Base-by-base conservation (phyloP, 1,140 invertebrate genomes). In the Drosophila trapezifrons region DNA sequence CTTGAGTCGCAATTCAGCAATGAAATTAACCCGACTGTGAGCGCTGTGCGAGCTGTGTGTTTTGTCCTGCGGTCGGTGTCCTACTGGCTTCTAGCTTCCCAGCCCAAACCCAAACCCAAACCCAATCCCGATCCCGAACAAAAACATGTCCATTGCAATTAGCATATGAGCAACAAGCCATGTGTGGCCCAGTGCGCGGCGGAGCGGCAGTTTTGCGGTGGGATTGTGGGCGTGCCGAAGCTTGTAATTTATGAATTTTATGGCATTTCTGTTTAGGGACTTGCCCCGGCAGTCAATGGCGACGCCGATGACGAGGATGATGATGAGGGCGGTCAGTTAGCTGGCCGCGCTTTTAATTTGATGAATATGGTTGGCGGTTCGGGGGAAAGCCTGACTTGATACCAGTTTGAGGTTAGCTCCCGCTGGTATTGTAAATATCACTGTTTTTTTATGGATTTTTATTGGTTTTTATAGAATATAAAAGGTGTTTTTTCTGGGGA, bases 1-100 rank as follows among this genome's bases (percentile, higher is more conserved):
- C 84, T 84, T 84, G 85, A 84, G 84, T 87, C 84, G 76, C 80
- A 89, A 84, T 80, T 80, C 84, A 89, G 80, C 67, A 80, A 89
- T 84, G 73, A 83, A 84, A 87, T 87, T 87, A 80, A 80, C 76
- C 76, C 64, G 55, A 22, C 49, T 80, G 59, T 62, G 42, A 52
- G 60, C 27, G 10, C 27, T n/a, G 37, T 32, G 25, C 25, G 45
- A 27, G 25, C 25, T 71, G 74, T 60, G 69, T 45, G 80, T 59
- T 67, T 62, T 64, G 70, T 60, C 45, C 49, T 72, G 63, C 27
- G 58, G 72, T 59, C 40, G 47, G 38, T 22, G 15, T 15, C 37
- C 35, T 54, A 2, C 12, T 35, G 6, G 27, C 5, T 25, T 25
- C 22, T 5, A 25, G 22, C 22, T 5, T 25, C 22, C 22, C 27